phyloP scores from a whole-genome alignment of 2,113 vertebrate genomes.

The Hydrolagus affinis region DNA sequence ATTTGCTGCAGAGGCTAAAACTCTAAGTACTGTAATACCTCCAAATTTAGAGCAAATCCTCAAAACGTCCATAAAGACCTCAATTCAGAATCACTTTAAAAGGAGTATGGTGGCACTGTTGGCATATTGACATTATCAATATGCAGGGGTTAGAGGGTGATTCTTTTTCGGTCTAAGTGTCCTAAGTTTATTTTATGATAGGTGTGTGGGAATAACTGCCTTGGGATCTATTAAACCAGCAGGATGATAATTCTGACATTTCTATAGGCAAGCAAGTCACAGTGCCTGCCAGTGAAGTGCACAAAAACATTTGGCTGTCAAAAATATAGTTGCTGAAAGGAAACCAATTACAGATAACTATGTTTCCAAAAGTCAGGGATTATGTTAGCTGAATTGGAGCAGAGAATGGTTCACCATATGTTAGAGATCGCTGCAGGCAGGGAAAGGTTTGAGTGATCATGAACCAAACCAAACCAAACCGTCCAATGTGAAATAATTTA shows the following conservation, averaged over 20 bases:
- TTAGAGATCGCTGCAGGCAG: not conserved
- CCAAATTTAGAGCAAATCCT: not conserved
- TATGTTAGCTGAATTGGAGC: too few relatives aligned
- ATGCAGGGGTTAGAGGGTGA: too few relatives aligned
- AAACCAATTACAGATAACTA: not conserved
- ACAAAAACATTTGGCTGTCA: not conserved
- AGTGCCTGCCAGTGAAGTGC: not conserved
- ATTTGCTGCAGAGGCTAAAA: not conserved
- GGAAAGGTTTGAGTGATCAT: not conserved
- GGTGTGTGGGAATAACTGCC: not conserved
- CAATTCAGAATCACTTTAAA: conserved; percentile 6
- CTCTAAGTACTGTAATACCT: not conserved
- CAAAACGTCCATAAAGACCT: not conserved
- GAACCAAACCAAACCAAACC: not conserved
- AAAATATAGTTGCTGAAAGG: not conserved
- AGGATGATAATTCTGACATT: not conserved
- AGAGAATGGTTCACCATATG: too few relatives aligned
- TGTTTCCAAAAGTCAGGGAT: not conserved
- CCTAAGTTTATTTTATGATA: not conserved
- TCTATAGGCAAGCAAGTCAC: not conserved
- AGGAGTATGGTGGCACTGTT: not conserved
- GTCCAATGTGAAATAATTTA: not conserved
- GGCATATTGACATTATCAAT: not conserved
- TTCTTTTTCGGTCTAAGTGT: too few relatives aligned
- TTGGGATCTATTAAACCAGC: not conserved